Evolutionary conservation across 1,140 invertebrate genomes (phyloP).

Genomic region (Drosophila ohnishii): DNA sequence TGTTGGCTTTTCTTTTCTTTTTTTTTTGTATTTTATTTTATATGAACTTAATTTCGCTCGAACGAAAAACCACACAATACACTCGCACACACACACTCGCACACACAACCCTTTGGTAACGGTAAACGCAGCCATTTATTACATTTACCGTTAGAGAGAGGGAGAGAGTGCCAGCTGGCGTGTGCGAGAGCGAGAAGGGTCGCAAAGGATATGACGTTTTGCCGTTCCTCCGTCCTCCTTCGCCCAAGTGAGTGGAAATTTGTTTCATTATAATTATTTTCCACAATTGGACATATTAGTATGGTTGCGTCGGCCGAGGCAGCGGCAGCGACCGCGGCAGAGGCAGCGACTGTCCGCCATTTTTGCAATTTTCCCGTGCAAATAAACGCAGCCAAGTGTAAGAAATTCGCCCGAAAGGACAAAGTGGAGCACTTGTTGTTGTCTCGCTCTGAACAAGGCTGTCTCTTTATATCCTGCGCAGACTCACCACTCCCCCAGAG

Average conservation of each 20-base stretch:
- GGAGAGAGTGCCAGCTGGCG: constrained; percentile 3
- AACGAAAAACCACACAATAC: constrained; percentile 50
- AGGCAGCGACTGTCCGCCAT: constrained; percentile 57
- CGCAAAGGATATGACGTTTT: constrained; percentile 78
- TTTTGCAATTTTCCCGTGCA: constrained; percentile 79
- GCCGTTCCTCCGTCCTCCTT: constrained; percentile 61
- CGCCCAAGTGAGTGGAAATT: constrained; percentile 83
- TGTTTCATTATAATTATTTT: constrained; percentile 84
- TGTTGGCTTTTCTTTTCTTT: constrained; percentile 33
- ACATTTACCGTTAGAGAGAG: constrained; percentile 45
- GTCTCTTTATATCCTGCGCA: constrained; percentile 32
- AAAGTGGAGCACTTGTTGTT: constrained; percentile 12
- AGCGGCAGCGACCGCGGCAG: background rate
- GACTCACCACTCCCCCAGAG: constrained; percentile 32
- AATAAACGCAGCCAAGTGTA: constrained; percentile 75
- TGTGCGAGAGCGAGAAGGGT: constrained; percentile 64
- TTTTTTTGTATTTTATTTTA: constrained; percentile 61
- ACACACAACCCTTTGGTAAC: constrained; percentile 75
- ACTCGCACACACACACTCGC: constrained; percentile 10
- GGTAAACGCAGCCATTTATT: constrained; percentile 81
- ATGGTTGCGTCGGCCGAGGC: constrained; percentile 68
- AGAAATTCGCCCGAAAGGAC: constrained; percentile 57
- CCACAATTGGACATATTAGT: constrained; percentile 84
- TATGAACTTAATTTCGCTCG: constrained; percentile 77
- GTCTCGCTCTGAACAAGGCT: constrained; percentile 18